A percentile compares a stretch with the other conserved stretches of the same genome.
These are phyloP conservation scores for Ctenoplectra terminalis DNA, from an alignment of 1,140 invertebrate genomes.

Conservation along the genomic window DNA sequence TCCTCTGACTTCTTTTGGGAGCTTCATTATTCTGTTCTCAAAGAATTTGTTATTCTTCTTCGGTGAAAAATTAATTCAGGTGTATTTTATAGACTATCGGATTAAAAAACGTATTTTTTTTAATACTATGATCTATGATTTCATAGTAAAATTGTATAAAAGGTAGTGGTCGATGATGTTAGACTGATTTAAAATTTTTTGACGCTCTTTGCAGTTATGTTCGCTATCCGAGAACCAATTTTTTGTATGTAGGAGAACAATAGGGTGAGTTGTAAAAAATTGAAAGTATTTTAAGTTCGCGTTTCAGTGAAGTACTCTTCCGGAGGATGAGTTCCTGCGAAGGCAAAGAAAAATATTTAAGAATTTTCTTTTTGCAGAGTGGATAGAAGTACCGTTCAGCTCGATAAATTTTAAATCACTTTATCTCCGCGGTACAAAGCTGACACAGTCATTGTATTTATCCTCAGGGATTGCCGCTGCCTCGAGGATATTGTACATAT, in stretches of 20 bases:
- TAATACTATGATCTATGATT: no score
- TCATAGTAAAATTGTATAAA: no score
- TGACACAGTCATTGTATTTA: conserved; percentile 18
- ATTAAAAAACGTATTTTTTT: no score
- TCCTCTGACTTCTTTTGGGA: no score
- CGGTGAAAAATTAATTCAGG: no score
- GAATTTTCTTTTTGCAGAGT: not conserved
- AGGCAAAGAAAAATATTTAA: conserved; percentile 16
- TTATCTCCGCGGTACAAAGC: conserved; percentile 31
- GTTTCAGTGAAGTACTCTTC: not conserved
- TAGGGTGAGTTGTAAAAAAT: not conserved
- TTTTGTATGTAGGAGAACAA: not conserved
- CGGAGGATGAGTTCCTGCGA: not conserved
- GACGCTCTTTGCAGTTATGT: not conserved
- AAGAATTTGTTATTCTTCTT: no score
- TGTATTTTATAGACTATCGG: no score
- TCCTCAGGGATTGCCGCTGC: not conserved
- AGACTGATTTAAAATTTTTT: no score
- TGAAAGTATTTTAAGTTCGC: not conserved
- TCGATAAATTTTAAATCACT: conserved; percentile 35
- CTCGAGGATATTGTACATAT: not conserved
- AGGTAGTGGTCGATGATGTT: no score
- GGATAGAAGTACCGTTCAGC: not conserved
- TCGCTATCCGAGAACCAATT: not conserved
- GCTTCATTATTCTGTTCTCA: no score